Conservation (phyloP, 2,797 vertebrate genomes). For the Lophotriccus pileatus region DNA sequence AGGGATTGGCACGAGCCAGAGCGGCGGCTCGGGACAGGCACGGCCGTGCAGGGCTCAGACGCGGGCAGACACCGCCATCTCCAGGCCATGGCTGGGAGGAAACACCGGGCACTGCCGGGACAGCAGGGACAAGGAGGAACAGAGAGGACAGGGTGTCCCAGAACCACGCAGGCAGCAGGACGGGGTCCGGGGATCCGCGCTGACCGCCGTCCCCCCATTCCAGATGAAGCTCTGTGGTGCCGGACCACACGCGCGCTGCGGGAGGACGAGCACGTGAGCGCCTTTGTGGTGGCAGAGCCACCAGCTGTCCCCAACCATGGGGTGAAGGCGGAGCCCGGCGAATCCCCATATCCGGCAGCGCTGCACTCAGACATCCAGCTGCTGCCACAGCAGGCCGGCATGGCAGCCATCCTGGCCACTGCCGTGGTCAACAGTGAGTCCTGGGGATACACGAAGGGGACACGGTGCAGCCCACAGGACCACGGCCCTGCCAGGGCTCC, state of each 20-base stretch:
- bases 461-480: rapidly evolving
- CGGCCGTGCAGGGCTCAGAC: not conserved
- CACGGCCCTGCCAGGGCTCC: rapidly evolving
- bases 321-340: slow-evolving; percentile 71
- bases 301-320: slow-evolving; percentile 51
- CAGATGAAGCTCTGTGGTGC: slow-evolving; percentile 87
- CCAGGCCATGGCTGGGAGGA: not conserved
- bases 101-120: not conserved
- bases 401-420: slow-evolving; percentile 95
- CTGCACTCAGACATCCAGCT: slow-evolving; percentile 89
- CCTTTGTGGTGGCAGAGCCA: slow-evolving; percentile 59
- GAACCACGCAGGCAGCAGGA: not conserved
- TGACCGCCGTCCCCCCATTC: rapidly evolving
- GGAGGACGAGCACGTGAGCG: slow-evolving; percentile 71
- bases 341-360: slow-evolving; percentile 69
- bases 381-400: slow-evolving; percentile 95
- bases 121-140: not conserved
- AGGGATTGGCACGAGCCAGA: not conserved
- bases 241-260: slow-evolving; percentile 79
- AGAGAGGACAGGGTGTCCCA: not conserved
- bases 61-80: slow-evolving; percentile 40
- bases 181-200: rapidly evolving
- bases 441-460: rapidly evolving
- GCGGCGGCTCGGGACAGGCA: not conserved
- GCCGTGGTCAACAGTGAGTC: slow-evolving; percentile 95